Evolutionary conservation across 2,113 vertebrate species (phyloP).

Genomic region (Rhea pennata): DNA sequence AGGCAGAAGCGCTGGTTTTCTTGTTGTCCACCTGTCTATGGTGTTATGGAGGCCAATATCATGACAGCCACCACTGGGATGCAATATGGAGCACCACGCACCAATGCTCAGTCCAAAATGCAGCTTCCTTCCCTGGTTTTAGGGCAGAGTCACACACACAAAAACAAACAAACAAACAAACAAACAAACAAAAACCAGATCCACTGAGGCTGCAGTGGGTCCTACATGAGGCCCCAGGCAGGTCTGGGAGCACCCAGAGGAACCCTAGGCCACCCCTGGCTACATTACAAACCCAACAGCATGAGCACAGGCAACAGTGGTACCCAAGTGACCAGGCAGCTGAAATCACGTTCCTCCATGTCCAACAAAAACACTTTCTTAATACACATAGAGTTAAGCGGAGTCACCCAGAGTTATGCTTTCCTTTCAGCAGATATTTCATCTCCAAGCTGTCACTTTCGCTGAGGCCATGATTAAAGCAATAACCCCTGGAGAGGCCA

Average conservation of each 20-base stretch:
- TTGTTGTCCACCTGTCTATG: background rate
- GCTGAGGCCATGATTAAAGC: slow-evolving; percentile 80
- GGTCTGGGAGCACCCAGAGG: background rate
- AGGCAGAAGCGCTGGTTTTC: background rate
- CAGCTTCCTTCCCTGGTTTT: background rate
- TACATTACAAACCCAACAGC: background rate
- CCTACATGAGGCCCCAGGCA: fast-evolving
- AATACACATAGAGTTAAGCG: slow-evolving; percentile 66
- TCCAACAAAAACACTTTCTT: slow-evolving; percentile 45
- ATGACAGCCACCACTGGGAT: too few relatives aligned
- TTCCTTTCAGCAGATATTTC: slow-evolving; percentile 75
- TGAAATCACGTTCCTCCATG: background rate
- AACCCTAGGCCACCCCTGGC: background rate
- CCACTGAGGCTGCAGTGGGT: background rate
- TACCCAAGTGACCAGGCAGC: fast-evolving
- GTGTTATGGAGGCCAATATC: background rate
- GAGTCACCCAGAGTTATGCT: slow-evolving; percentile 67
- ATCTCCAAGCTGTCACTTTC: slow-evolving; percentile 75
- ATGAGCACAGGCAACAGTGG: background rate
- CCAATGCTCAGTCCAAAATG: background rate
- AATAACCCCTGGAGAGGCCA: slow-evolving; percentile 72
- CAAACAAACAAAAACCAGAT: background rate
- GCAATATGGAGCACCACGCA: fast-evolving
- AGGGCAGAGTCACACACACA: background rate
- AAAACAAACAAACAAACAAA: too few relatives aligned